phyloP scores from a whole-genome alignment of 2,888 invertebrate species.

The Eilema sororculum region DNA sequence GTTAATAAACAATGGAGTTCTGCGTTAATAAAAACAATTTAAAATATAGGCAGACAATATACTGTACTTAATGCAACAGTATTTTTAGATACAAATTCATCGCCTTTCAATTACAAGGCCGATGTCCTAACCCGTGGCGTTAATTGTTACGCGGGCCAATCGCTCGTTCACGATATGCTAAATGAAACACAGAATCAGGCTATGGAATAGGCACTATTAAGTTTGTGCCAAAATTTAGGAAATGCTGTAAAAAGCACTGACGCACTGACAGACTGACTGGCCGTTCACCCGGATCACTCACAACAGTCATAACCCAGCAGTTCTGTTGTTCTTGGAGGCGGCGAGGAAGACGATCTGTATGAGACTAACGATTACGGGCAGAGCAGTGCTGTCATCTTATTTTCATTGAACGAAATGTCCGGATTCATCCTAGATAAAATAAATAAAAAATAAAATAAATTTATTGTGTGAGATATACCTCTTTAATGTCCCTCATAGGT shows the following conservation, averaged over 20 bases:
- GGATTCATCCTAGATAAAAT: too few relatives aligned
- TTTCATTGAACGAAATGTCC: too few relatives aligned
- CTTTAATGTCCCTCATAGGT: not conserved
- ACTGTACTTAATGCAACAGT: not conserved
- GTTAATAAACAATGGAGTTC: too few relatives aligned
- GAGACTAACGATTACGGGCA: too few relatives aligned
- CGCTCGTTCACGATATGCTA: not conserved
- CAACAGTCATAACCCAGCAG: not conserved
- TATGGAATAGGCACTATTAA: not conserved
- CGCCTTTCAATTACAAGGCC: slow-evolving; percentile 2
- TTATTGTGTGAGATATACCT: too few relatives aligned
- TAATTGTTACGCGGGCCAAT: not conserved
- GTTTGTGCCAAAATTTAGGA: not conserved
- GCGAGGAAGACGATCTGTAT: too few relatives aligned
- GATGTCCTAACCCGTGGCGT: not conserved
- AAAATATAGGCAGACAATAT: too few relatives aligned
- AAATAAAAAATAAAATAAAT: too few relatives aligned
- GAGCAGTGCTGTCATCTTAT: too few relatives aligned
- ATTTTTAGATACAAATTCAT: not conserved
- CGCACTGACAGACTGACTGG: not conserved
- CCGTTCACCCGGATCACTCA: not conserved
- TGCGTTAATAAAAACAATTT: too few relatives aligned
- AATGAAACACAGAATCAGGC: not conserved
- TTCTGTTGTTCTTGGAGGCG: not conserved
- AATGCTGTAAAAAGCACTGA: not conserved